Evolutionary conservation across 2,797 vertebrate genomes (phyloP).

Genomic region (Xyrichtys novacula): DNA sequence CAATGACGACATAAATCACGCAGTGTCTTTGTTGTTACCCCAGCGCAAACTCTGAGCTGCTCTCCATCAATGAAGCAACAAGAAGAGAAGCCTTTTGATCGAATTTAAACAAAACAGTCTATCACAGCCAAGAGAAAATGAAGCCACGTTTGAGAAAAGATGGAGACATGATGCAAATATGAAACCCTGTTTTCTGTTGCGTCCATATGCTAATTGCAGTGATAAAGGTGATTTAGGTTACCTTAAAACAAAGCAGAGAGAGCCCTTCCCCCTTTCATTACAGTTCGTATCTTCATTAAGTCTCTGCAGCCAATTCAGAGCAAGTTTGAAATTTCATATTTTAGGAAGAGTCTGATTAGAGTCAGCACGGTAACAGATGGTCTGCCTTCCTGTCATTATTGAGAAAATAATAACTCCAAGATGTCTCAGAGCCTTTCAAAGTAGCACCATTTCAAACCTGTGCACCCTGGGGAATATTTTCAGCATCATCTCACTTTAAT

Average conservation of each 20-base stretch:
- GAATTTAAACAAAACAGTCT: neutral
- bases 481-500: neutral
- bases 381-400: neutral
- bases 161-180: neutral
- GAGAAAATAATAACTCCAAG: neutral
- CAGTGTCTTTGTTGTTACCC: neutral
- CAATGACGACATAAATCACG: slow-evolving; percentile 27
- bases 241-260: neutral
- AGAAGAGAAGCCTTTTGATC: neutral
- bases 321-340: neutral
- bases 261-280: no score
- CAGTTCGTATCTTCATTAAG: neutral
- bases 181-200: neutral
- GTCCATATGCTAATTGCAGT: slow-evolving; percentile 10
- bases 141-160: neutral
- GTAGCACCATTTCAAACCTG: neutral
- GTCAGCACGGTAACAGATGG: slow-evolving; percentile 17
- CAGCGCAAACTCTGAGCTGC: neutral
- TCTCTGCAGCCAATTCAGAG: slow-evolving; percentile 1
- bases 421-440: slow-evolving; percentile 27
- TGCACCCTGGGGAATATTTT: neutral
- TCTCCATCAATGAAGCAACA: neutral
- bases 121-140: neutral
- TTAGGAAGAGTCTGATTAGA: slow-evolving; percentile 20
- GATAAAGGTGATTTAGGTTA: neutral